Base-by-base conservation (phyloP, 1,140 invertebrate genomes). In the Spodoptera litura region DNA sequence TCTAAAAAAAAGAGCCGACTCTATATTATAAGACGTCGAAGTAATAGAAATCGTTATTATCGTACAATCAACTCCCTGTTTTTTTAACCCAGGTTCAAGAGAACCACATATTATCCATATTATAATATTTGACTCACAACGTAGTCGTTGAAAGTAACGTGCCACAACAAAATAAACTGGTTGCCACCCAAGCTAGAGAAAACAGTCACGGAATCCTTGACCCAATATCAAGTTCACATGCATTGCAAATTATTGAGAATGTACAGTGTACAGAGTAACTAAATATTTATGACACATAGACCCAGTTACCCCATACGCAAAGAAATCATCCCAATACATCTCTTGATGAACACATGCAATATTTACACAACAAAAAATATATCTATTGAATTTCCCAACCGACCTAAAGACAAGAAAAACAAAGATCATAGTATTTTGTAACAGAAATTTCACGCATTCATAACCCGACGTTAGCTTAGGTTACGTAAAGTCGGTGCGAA, bases 401-500 rank as follows among this genome's bases (percentile, higher is more conserved):
- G 35, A 27, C 3, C 35, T 49, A 75, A 75, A 59, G 12, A 13
- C n/a, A 70, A 80, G 61, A 75, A 80, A 75, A 59, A 73, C 70
- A 79, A 78, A 78, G 25, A 31, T 52, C 20, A 20, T 25, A 15
- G 25, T 20, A 35, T 73, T 72, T 79, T 55, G 78, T 79, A 80
- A 76, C 25, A 58, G 56, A 53, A 79, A 75, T 80, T 80, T 80
- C 70, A 78, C 62, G 71, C 74, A 38, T 76, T 80, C 71, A 82
- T 81, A 81, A 86, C 58, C 75, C 76, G n/a, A 73, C 61, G 59
- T 70, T 78, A 66, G 52, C 53, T 71, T 44, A 56, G 31, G 61
- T 87, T 88, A 83, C 78, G 81, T 83, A 88, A 88, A 71, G 27
- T 81, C 59, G 72, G 58, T 81, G 80, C 83, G 83, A 87, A 83